A percentile compares a stretch with the other conserved stretches of the same genome.
Evolutionary conservation across 2,888 invertebrate genomes (phyloP).

Genomic region (Andrena praecox): DNA sequence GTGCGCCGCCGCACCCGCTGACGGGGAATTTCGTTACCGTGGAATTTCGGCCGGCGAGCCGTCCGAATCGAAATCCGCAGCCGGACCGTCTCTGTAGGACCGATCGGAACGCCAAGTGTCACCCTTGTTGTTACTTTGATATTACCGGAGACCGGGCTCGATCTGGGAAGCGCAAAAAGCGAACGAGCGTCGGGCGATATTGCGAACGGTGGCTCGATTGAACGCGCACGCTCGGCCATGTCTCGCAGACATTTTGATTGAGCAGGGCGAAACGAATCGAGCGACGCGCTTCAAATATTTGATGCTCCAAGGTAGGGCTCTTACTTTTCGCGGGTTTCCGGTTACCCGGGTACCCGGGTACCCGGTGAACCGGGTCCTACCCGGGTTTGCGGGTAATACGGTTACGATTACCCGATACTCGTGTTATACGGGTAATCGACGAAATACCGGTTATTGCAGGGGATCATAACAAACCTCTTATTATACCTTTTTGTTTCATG

Average conservation of each 20-base stretch:
- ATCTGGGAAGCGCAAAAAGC: background rate
- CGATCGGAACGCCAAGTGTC: constrained; percentile 44
- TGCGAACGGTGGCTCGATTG: constrained; percentile 6
- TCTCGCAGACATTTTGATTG: background rate
- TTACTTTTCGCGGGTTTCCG: too few relatives aligned
- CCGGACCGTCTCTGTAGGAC: constrained; percentile 47
- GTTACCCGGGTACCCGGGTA: too few relatives aligned
- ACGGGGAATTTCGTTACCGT: constrained; percentile 69
- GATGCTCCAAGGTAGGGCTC: background rate
- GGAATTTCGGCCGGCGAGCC: constrained; percentile 66
- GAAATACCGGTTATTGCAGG: too few relatives aligned
- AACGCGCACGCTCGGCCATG: background rate
- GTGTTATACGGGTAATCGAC: too few relatives aligned
- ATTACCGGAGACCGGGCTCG: background rate
- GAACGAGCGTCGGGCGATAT: background rate
- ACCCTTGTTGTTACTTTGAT: constrained; percentile 28
- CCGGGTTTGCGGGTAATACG: too few relatives aligned
- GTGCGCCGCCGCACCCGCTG: constrained; percentile 76
- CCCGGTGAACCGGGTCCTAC: too few relatives aligned
- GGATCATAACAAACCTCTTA: too few relatives aligned
- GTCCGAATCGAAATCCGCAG: constrained; percentile 56
- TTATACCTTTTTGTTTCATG: too few relatives aligned
- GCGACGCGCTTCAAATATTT: background rate
- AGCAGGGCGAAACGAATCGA: background rate
- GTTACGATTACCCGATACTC: too few relatives aligned